Evolutionary conservation across 2,888 invertebrate species (phyloP).

Genomic region (Coenonympha arcania): DNA sequence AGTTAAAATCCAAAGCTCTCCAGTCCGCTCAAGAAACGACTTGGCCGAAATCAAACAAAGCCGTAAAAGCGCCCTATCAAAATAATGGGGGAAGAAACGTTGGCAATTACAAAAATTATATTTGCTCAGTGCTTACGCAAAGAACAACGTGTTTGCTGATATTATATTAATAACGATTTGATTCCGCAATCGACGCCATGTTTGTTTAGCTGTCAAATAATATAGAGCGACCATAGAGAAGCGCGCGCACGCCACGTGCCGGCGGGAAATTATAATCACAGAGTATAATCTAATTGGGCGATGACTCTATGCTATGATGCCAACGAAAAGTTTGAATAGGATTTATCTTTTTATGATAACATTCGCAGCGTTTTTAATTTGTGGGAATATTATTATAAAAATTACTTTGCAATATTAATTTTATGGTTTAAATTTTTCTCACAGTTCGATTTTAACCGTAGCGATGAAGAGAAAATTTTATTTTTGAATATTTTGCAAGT

Average conservation of each 20-base stretch:
- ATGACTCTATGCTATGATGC: constrained; percentile 37
- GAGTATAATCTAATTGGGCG: constrained; percentile 50
- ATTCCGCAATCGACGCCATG: constrained; percentile 62
- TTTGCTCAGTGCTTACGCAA: constrained; percentile 52
- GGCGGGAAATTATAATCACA: constrained; percentile 51
- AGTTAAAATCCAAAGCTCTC: too few relatives aligned
- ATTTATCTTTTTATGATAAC: constrained; percentile 27
- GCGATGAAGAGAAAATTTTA: too few relatives aligned
- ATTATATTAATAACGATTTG: constrained; percentile 66
- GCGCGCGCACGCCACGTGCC: constrained; percentile 58
- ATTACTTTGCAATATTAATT: constrained; percentile 1
- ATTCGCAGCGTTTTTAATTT: constrained; percentile 27
- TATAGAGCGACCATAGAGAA: constrained; percentile 38
- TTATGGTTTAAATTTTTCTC: neutral
- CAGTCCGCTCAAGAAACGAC: constrained; percentile 43
- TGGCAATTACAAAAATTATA: constrained; percentile 67
- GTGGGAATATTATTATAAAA: constrained; percentile 15
- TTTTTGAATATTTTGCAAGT: too few relatives aligned
- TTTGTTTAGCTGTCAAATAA: constrained; percentile 66
- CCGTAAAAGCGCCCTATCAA: constrained; percentile 36
- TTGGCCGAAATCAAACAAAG: constrained; percentile 43
- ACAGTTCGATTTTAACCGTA: neutral
- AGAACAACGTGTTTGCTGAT: constrained; percentile 61
- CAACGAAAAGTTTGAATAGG: constrained; percentile 30
- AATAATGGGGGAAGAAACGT: constrained; percentile 46